A percentile compares a stretch with the other conserved stretches of the same genome.
phyloP scores from a whole-genome alignment of 2,888 invertebrate genomes.

The Pyrrhosoma nymphula region DNA sequence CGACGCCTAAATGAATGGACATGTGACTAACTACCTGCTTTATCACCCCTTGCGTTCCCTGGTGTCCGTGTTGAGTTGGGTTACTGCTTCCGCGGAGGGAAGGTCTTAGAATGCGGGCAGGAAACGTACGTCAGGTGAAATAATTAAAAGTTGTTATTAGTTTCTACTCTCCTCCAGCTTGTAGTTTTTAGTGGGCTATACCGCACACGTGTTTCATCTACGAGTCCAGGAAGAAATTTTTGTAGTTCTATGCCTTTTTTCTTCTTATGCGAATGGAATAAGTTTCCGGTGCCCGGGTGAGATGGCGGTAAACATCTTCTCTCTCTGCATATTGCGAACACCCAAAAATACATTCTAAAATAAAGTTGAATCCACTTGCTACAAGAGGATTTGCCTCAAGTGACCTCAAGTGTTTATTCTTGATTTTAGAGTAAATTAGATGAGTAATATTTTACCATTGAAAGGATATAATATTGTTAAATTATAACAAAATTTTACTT shows the following conservation, averaged over 20 bases:
- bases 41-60: neutral
- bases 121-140: neutral
- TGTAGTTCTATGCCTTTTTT: neutral
- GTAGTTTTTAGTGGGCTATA: neutral
- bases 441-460: too few relatives aligned
- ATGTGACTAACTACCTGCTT: neutral
- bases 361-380: too few relatives aligned
- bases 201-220: neutral
- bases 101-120: neutral
- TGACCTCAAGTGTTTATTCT: too few relatives aligned
- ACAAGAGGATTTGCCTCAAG: too few relatives aligned
- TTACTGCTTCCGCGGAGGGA: neutral
- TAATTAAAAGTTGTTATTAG: neutral
- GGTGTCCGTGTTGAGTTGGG: neutral
- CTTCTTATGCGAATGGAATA: neutral
- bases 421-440: too few relatives aligned
- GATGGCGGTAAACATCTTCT: too few relatives aligned
- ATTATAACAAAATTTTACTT: too few relatives aligned
- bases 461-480: too few relatives aligned
- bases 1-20: neutral
- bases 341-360: too few relatives aligned
- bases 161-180: neutral
- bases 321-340: too few relatives aligned
- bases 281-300: neutral
- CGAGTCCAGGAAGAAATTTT: neutral